Evolutionary conservation across 2,113 vertebrate genomes (phyloP), one percentile per base, ranked within the genome.

Genomic region (Cathartes aura): DNA sequence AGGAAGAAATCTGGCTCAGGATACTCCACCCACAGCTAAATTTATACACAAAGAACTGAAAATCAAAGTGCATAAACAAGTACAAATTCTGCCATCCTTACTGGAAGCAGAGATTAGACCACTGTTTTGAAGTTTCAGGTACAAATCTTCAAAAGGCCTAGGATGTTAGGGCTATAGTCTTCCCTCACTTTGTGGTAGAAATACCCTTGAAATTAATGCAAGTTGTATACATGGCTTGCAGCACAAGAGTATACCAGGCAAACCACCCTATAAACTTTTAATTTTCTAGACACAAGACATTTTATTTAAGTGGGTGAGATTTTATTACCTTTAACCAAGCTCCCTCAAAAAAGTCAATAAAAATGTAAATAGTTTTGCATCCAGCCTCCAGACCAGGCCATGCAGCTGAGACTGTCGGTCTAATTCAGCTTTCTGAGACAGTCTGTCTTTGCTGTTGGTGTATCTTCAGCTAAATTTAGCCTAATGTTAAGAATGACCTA

Each of bases 401-500:
- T 1, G 47, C 30, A 73, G 56, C 12, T 84, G 50, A 84, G 45
- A 6, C 50, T 27, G 34, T 27, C 68, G 47, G 60, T 87, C 81
- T 60, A 36, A 84, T 11, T 82, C 43, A 18, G 56, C 45, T 79
- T 89, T 52, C 59, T 73, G 62, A 76, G 32, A 9, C 43, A 67
- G 40, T 8, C 66, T 59, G 66, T 42, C 89, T 96, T 68, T 4
- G 5, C 87, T 88, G 84, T 5, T 71, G 55, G 29, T 83, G 50
- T n/a, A 62, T 94, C 78, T 87, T 75, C 70, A 45, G 93, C 89
- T 93, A 95, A 97, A 96, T 97, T 94, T 91, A 96, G 84, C 82
- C 87, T 96, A 96, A 97, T 93, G 94, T 87, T 90, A 88, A 62
- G 91, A 87, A 94, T 97, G 95, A 97, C 96, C 97, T 97, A 97